Conservation (phyloP, 2,797 vertebrate genomes). For the Spinibarbus caldwelli region DNA sequence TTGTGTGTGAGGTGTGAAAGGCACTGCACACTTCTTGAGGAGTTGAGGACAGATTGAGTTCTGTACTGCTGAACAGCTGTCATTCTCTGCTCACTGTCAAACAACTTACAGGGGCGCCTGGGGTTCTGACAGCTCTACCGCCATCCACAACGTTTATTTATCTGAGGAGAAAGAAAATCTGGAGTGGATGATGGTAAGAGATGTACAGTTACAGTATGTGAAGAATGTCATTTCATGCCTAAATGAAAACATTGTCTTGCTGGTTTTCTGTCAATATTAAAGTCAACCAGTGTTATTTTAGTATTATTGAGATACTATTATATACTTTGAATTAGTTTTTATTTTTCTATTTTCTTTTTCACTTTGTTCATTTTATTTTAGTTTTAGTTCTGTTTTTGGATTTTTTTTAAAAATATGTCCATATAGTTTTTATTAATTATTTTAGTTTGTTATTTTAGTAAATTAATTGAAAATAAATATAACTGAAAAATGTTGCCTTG, state of each 20-base stretch:
- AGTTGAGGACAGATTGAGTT: slow-evolving; percentile 35
- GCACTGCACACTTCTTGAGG: slow-evolving; percentile 23
- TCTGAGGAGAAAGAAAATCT: slow-evolving; percentile 1
- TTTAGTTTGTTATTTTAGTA: neutral
- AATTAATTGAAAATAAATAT: neutral
- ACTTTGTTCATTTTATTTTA: neutral
- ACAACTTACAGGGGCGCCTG: slow-evolving; percentile 5
- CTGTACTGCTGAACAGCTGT: slow-evolving; percentile 41
- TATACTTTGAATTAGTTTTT: neutral
- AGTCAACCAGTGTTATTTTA: neutral
- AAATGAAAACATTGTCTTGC: neutral
- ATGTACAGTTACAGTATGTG: neutral
- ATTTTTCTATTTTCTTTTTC: neutral
- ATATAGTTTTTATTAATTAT: neutral
- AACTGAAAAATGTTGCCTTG: neutral
- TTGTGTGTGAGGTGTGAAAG: slow-evolving; percentile 25
- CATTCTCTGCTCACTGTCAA: slow-evolving; percentile 31
- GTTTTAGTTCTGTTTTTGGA: too few relatives aligned
- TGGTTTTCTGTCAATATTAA: neutral
- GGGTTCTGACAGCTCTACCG: slow-evolving; percentile 28
- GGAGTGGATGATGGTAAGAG: neutral
- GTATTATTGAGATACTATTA: neutral
- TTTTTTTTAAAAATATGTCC: neutral
- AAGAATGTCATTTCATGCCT: slow-evolving; percentile 1
- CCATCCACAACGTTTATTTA: slow-evolving; percentile 29